Base-by-base conservation (phyloP, 2,797 vertebrate genomes). In the Notolepis coatsorum region DNA sequence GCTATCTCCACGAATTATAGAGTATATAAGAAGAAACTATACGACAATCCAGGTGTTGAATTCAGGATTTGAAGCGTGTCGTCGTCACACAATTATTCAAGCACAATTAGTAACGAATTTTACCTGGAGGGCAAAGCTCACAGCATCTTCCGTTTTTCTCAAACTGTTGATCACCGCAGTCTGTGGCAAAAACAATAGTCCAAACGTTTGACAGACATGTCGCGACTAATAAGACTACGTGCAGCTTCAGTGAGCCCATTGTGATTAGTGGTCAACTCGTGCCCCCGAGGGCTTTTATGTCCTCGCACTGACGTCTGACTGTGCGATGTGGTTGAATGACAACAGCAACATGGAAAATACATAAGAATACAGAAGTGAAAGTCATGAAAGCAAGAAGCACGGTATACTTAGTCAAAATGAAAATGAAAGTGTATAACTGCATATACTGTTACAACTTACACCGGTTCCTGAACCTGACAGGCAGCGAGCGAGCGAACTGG, bases 121-220 rank as follows among this genome's bases (percentile, higher is more conserved):
- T 90, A 93, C 92, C 90, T 80, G 79, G 65, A 1, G 49, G 65
- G 47, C 91, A 93, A 8, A 1, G 1, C 30, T 89, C 5, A 57
- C 90, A 92, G 52, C 91, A 92, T 6, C 0, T 39, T 0, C 45
- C 48, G 2, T 43, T 3, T 1, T 47, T 31, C 1, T 0, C 0
- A 9, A 0, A 0, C 41, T 77, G 65, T 1, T 0, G 2, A 2
- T 28, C 1, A 0, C 5, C 17, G 42, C 85, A 88, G 35, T 0
- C 5, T 31, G 1, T 13, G 13, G 45, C 35, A 0, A 15, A 10
- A 68, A 3, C 56, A 1, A 28, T 20, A 33, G 41, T 65, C 68
- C 74, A 77, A 33, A 60, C 5, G 24, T 9, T 64, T 25, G 76
- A 3, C 1, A 39, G 2, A 33, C 23, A 77, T 15, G 68, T n/a